Conservation (phyloP, 2,113 vertebrate genomes). For the Antennarius striatus region DNA sequence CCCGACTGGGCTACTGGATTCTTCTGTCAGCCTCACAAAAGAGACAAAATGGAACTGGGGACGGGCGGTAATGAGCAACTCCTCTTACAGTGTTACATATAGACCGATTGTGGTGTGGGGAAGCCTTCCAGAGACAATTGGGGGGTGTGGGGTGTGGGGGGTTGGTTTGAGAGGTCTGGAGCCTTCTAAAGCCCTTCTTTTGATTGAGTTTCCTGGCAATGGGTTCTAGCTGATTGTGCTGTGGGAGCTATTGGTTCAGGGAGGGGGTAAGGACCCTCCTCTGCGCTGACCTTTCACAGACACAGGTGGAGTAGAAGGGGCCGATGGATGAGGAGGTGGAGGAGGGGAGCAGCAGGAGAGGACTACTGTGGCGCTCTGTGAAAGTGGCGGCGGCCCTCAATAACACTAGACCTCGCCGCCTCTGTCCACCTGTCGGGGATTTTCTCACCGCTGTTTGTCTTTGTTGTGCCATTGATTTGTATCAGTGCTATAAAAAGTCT, state of each 20-base stretch:
- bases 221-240: constrained; percentile 59
- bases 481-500: too few species aligned
- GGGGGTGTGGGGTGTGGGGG: constrained; percentile 44
- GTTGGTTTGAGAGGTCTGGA: constrained; percentile 63
- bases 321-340: constrained; percentile 24
- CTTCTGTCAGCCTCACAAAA: constrained; percentile 71
- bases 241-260: constrained; percentile 52
- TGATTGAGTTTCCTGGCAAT: constrained; percentile 74
- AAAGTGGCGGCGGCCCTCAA: constrained; percentile 65
- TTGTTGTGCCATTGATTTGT: too few species aligned
- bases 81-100: constrained; percentile 77
- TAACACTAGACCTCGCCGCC: constrained; percentile 51
- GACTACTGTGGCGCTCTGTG: constrained; percentile 57
- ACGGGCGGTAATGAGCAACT: constrained; percentile 74
- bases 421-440: constrained; percentile 62
- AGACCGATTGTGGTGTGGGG: constrained; percentile 52
- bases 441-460: constrained; percentile 58
- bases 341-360: constrained; percentile 46
- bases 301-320: constrained; percentile 69
- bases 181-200: constrained; percentile 70
- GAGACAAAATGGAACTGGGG: constrained; percentile 69
- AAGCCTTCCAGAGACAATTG: constrained; percentile 67
- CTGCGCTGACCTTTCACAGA: constrained; percentile 71
- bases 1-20: constrained; percentile 62
- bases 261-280: constrained; percentile 65